phyloP scores from a whole-genome alignment of 2,797 vertebrate genomes.

The Lagodon rhomboides region DNA sequence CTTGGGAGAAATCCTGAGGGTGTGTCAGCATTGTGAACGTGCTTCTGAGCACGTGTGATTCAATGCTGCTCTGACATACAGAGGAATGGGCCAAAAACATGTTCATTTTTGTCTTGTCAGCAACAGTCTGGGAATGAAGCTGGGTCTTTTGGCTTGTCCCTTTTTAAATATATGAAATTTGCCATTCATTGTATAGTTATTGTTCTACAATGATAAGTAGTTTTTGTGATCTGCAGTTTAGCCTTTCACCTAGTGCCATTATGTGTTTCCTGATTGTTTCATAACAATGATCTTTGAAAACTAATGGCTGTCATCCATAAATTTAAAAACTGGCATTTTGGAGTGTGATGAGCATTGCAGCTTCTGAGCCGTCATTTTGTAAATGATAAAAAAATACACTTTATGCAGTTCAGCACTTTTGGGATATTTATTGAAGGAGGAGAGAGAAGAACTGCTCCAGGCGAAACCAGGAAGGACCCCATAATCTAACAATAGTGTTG shows the following conservation, averaged over 20 bases:
- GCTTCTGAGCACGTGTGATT: slow-evolving; percentile 7
- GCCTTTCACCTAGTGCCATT: slow-evolving; percentile 17
- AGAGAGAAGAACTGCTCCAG: background rate
- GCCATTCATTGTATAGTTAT: background rate
- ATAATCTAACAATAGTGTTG: background rate
- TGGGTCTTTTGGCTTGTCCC: background rate
- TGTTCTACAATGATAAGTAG: background rate
- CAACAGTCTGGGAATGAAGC: background rate
- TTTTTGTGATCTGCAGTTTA: background rate
- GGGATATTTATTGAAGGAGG: slow-evolving; percentile 1
- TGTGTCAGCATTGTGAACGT: slow-evolving; percentile 32
- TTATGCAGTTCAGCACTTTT: slow-evolving; percentile 7
- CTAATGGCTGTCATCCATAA: background rate
- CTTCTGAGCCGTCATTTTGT: background rate
- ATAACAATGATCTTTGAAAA: background rate
- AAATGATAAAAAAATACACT: background rate
- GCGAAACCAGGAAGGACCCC: background rate
- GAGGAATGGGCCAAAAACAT: background rate
- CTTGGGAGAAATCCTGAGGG: slow-evolving; percentile 29
- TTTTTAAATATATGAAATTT: background rate
- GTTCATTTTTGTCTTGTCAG: background rate
- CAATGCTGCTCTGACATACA: slow-evolving; percentile 5
- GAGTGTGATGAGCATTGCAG: background rate
- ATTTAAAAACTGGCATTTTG: background rate
- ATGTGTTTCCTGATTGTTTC: background rate